phyloP scores from a whole-genome alignment of 2,888 invertebrate species.

The Apocheima hispidaria region DNA sequence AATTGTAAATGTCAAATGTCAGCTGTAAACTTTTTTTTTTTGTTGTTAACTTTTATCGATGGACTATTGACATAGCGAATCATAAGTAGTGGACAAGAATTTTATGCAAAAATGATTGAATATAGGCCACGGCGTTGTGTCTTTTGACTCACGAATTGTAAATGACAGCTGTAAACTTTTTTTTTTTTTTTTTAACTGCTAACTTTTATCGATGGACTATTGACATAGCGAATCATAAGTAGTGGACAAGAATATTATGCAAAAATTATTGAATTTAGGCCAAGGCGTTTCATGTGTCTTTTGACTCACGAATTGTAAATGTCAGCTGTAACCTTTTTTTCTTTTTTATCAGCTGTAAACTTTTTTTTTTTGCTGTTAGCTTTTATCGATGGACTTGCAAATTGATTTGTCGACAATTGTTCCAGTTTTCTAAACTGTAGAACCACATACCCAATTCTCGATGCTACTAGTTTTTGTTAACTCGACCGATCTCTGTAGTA shows the following conservation, averaged over 20 bases:
- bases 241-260: too few relatives aligned
- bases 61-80: slow-evolving; percentile 16
- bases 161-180: too few relatives aligned
- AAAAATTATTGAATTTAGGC: neutral
- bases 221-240: too few relatives aligned
- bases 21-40: too few relatives aligned
- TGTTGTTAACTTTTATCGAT: too few relatives aligned
- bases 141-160: neutral
- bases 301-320: neutral
- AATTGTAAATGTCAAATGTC: neutral
- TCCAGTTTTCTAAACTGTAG: neutral
- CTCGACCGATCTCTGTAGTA: slow-evolving; percentile 15
- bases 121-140: neutral
- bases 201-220: too few relatives aligned
- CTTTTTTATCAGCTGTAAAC: too few relatives aligned
- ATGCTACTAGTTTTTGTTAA: slow-evolving; percentile 14
- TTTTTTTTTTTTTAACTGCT: too few relatives aligned
- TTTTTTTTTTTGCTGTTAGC: too few relatives aligned
- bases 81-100: slow-evolving; percentile 7
- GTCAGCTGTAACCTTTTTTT: too few relatives aligned
- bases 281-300: neutral
- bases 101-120: slow-evolving; percentile 12
- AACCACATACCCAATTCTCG: slow-evolving; percentile 8
- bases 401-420: neutral
- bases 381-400: slow-evolving; percentile 12